A percentile compares a stretch with the other conserved stretches of the same genome.
Evolutionary conservation across 1,140 invertebrate genomes (phyloP).

Genomic region (Cotesia chilonis): DNA sequence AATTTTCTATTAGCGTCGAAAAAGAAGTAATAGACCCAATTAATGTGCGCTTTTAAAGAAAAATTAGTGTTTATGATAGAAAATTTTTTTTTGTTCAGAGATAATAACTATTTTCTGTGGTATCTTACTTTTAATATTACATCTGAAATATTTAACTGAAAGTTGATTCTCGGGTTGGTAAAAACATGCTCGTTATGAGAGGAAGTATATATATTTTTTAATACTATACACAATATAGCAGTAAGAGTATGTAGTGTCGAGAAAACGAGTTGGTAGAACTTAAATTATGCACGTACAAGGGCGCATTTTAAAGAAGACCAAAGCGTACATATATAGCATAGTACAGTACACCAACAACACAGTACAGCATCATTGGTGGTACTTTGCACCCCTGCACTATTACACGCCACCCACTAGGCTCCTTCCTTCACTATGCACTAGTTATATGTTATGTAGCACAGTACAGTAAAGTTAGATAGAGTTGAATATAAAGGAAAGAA

Average conservation of each 20-base stretch:
- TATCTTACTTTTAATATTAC: slow-evolving; percentile 8
- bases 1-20: too few species aligned
- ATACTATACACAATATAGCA: not conserved
- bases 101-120: not conserved
- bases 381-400: not conserved
- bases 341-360: not conserved
- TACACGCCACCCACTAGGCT: not conserved
- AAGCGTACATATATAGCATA: not conserved
- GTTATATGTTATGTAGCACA: too few species aligned
- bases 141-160: slow-evolving; percentile 6
- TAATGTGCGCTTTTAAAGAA: too few species aligned
- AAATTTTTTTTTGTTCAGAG: not conserved
- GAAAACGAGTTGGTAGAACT: slow-evolving; percentile 16
- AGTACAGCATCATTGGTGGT: slow-evolving; percentile 4
- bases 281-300: slow-evolving; percentile 25
- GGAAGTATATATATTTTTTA: not conserved
- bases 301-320: slow-evolving; percentile 28
- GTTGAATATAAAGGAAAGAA: not conserved
- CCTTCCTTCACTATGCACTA: too few species aligned
- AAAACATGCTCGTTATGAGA: slow-evolving; percentile 3
- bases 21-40: too few species aligned
- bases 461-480: too few species aligned
- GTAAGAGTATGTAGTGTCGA: slow-evolving; percentile 2
- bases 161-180: not conserved
- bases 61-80: too few species aligned